A percentile compares a stretch with the other conserved stretches of the same genome.
phyloP scores from a whole-genome alignment of 2,113 vertebrate species.

The Capreolus pygargus region DNA sequence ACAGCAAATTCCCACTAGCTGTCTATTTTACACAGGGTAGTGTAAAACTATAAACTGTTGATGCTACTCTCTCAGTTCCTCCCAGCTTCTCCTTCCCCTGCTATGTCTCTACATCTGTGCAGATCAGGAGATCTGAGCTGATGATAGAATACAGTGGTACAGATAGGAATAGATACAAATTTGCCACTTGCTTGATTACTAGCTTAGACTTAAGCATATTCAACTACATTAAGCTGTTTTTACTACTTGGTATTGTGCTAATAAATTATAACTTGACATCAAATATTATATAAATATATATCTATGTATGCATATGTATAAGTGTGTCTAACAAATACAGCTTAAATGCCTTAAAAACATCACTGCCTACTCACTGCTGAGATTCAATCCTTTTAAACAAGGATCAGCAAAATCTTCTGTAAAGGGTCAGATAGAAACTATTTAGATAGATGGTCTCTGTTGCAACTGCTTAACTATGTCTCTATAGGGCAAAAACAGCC shows the following conservation, averaged over 20 bases:
- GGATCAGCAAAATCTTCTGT: not conserved
- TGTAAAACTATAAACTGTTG: not conserved
- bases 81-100: not conserved
- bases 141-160: not conserved
- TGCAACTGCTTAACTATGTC: accelerated
- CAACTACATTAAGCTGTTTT: not conserved
- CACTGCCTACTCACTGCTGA: not conserved
- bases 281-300: not conserved
- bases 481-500: not conserved
- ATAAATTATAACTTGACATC: not conserved
- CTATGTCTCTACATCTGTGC: not conserved
- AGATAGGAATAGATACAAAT: not conserved
- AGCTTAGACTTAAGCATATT: not conserved
- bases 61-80: not conserved
- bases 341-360: not conserved
- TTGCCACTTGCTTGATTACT: not conserved
- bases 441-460: not conserved
- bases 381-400: not conserved
- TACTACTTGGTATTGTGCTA: not conserved
- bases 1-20: not conserved
- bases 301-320: not conserved
- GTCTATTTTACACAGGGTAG: not conserved
- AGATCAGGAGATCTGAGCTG: not conserved
- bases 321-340: not conserved
- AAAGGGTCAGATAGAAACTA: not conserved